Percentiles rank a stretch among this genome's conserved stretches.
Conservation (phyloP, 2,888 invertebrate genomes). For the Tryphoninae sp. region DNA sequence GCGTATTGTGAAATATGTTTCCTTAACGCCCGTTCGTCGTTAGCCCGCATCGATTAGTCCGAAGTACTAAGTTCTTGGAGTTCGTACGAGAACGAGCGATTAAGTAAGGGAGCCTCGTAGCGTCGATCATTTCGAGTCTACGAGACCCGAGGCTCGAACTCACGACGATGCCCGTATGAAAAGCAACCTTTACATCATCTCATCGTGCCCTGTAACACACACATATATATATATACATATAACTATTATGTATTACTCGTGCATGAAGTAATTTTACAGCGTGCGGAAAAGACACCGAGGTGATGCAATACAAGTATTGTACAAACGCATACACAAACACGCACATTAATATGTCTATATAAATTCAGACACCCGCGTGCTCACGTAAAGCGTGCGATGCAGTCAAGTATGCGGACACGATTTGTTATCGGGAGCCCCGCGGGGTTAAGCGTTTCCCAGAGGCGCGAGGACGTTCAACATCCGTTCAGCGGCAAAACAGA, state of each 20-base stretch:
- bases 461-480: slow-evolving; percentile 65
- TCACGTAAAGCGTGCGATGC: slow-evolving; percentile 53
- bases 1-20: not conserved
- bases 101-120: not conserved
- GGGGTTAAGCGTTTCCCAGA: slow-evolving; percentile 77
- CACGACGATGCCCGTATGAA: not conserved
- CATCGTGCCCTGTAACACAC: not conserved
- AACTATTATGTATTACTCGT: not conserved
- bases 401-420: slow-evolving; percentile 76
- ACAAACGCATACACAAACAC: not conserved
- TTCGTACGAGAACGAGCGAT: no score
- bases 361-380: slow-evolving; percentile 33
- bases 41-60: not conserved
- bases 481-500: slow-evolving; percentile 54
- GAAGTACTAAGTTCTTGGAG: not conserved
- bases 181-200: not conserved
- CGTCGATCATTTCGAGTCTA: slow-evolving; percentile 32
- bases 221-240: not conserved
- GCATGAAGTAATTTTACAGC: not conserved
- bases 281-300: not conserved
- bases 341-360: slow-evolving; percentile 12
- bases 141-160: not conserved
- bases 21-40: not conserved
- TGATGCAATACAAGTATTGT: not conserved
- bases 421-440: slow-evolving; percentile 75